phyloP scores from a whole-genome alignment of 2,113 vertebrate genomes.

The Prionailurus bengalensis region DNA sequence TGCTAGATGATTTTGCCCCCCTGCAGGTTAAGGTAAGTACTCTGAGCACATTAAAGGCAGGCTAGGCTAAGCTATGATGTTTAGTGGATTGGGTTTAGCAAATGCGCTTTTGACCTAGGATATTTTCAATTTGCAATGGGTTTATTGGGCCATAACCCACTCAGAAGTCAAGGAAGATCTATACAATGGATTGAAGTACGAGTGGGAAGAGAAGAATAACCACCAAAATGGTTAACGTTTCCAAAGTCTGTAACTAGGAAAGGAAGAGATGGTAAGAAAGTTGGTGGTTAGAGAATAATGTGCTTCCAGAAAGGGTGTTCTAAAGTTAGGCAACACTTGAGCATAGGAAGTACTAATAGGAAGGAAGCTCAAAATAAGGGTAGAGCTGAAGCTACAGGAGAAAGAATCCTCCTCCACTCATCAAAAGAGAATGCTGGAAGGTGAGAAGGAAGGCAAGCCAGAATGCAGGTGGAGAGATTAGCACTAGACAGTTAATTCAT shows the following conservation, averaged over 20 bases:
- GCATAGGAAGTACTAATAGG: neutral
- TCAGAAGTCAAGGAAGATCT: neutral
- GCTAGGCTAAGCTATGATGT: neutral
- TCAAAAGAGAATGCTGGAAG: neutral
- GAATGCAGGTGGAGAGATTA: neutral
- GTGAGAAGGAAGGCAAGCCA: neutral
- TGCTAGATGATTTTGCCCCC: neutral
- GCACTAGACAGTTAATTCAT: neutral
- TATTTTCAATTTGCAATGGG: neutral
- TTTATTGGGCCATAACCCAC: neutral
- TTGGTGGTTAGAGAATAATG: neutral
- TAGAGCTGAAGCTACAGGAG: neutral
- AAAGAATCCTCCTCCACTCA: neutral
- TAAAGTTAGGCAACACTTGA: neutral
- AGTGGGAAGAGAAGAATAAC: neutral
- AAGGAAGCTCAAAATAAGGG: neutral
- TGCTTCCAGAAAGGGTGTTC: neutral
- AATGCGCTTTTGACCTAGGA: neutral
- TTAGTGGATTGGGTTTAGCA: neutral
- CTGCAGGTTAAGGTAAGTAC: neutral
- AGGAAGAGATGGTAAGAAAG: neutral
- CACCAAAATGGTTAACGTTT: neutral
- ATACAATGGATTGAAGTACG: neutral
- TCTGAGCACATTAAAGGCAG: neutral
- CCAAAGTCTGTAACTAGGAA: neutral